Evolutionary conservation across 1,140 invertebrate genomes (phyloP).

Genomic region (Euura saliciscinereae): DNA sequence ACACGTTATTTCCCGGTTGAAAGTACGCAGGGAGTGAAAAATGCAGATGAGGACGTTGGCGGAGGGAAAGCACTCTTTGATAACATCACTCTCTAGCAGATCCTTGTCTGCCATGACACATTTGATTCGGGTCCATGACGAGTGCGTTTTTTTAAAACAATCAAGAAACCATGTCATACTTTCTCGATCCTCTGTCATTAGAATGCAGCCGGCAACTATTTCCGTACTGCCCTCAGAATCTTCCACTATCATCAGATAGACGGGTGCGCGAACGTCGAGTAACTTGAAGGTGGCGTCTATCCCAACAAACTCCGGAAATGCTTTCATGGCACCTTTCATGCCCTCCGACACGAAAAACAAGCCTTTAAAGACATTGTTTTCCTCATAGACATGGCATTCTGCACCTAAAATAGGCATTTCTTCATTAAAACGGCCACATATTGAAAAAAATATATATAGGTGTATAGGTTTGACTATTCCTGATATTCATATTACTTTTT

Average conservation of each 20-base stretch:
- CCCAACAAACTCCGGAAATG: constrained; percentile 13
- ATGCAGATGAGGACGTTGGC: constrained; percentile 20
- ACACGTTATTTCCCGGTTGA: constrained; percentile 21
- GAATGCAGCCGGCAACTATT: constrained; percentile 13
- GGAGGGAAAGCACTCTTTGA: constrained; percentile 17
- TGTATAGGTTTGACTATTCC: no score
- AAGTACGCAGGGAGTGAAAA: constrained; percentile 18
- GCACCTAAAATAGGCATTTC: no score
- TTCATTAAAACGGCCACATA: no score
- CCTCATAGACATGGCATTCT: constrained; percentile 10
- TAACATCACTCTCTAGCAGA: constrained; percentile 14
- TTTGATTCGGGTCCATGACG: constrained; percentile 8
- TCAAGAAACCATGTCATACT: constrained; percentile 19
- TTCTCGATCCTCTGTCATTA: constrained; percentile 14
- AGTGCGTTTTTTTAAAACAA: constrained; percentile 20
- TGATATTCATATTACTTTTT: no score
- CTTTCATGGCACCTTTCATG: constrained; percentile 9
- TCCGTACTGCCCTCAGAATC: constrained; percentile 10
- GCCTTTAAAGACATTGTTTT: constrained; percentile 8
- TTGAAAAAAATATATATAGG: no score
- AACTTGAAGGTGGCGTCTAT: constrained; percentile 15
- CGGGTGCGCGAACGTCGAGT: not conserved
- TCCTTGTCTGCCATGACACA: constrained; percentile 23
- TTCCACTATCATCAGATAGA: constrained; percentile 22
- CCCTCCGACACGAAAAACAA: constrained; percentile 13